Percentiles rank a stretch among this genome's conserved stretches.
Evolutionary conservation across 2,797 vertebrate species (phyloP).

Genomic region (Rhinella marina): DNA sequence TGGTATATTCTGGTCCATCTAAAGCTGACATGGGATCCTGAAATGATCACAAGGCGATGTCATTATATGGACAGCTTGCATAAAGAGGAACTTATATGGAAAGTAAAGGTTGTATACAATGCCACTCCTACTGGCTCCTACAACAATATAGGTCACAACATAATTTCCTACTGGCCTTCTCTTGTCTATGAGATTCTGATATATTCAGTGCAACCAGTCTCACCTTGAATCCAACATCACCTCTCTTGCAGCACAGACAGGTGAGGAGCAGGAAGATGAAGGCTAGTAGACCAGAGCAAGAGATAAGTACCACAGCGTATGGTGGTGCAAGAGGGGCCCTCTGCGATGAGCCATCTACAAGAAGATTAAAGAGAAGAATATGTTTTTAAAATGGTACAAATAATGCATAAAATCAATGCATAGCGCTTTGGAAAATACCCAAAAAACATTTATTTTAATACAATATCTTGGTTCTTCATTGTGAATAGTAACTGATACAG

Average conservation of each 20-base stretch:
- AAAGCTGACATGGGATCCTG: too few species aligned
- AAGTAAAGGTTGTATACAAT: background rate
- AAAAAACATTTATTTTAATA: background rate
- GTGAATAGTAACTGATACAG: too few species aligned
- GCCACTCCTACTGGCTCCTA: background rate
- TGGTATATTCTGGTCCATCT: too few species aligned
- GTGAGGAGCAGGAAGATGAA: conserved; percentile 93
- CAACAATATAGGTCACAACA: background rate
- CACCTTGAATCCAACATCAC: conserved; percentile 93
- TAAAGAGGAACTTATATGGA: background rate
- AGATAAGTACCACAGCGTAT: conserved; percentile 92
- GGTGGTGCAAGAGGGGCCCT: conserved; percentile 84
- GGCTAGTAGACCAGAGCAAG: conserved; percentile 90
- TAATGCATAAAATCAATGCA: background rate
- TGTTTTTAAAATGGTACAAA: conserved; percentile 38
- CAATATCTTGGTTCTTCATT: background rate
- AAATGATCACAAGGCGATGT: too few species aligned
- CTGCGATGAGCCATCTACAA: conserved; percentile 75
- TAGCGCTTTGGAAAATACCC: too few species aligned
- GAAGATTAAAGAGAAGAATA: conserved; percentile 38
- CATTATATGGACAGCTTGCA: background rate
- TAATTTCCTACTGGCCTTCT: background rate
- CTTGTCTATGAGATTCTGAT: background rate
- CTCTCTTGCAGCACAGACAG: conserved; percentile 92
- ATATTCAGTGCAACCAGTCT: conserved; percentile 68